Conservation (phyloP, 2,797 vertebrate genomes). For the Brachyrhaphis roseni region DNA sequence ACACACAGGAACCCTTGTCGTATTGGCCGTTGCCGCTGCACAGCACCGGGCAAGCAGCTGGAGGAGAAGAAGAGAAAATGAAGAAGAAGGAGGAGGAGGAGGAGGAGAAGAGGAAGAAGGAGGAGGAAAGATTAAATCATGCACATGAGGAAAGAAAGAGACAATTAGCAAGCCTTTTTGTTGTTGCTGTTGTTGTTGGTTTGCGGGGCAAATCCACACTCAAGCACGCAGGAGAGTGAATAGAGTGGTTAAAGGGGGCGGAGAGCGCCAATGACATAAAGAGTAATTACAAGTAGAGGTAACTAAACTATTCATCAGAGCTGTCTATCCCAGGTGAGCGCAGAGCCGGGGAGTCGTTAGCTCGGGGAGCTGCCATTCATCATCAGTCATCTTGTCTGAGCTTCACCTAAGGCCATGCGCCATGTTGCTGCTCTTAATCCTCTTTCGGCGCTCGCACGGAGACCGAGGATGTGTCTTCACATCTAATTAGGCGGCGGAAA, state of each 20-base stretch:
- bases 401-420: slow-evolving; percentile 66
- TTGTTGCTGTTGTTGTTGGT: slow-evolving; percentile 6
- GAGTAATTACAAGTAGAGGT: slow-evolving; percentile 82
- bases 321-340: slow-evolving; percentile 80
- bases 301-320: slow-evolving; percentile 85
- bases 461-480: slow-evolving; percentile 36
- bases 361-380: slow-evolving; percentile 78
- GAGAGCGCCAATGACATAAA: slow-evolving; percentile 75
- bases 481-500: slow-evolving; percentile 49
- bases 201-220: slow-evolving; percentile 40
- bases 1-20: slow-evolving; percentile 95
- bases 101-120: slow-evolving; percentile 8
- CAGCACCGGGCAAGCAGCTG: slow-evolving; percentile 95
- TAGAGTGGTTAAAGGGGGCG: slow-evolving; percentile 67
- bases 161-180: slow-evolving; percentile 41
- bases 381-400: slow-evolving; percentile 74
- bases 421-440: slow-evolving; percentile 58
- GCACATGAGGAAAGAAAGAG: slow-evolving; percentile 7
- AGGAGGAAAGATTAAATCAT: slow-evolving; percentile 26
- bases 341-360: slow-evolving; percentile 68
- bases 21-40: slow-evolving; percentile 99
- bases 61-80: slow-evolving; percentile 4
- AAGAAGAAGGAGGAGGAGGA: slow-evolving; percentile 17
- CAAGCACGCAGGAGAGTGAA: slow-evolving; percentile 44
- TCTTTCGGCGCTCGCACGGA: slow-evolving; percentile 2